phyloP scores from a whole-genome alignment of 2,888 invertebrate species.

The Drosophila tripunctata region DNA sequence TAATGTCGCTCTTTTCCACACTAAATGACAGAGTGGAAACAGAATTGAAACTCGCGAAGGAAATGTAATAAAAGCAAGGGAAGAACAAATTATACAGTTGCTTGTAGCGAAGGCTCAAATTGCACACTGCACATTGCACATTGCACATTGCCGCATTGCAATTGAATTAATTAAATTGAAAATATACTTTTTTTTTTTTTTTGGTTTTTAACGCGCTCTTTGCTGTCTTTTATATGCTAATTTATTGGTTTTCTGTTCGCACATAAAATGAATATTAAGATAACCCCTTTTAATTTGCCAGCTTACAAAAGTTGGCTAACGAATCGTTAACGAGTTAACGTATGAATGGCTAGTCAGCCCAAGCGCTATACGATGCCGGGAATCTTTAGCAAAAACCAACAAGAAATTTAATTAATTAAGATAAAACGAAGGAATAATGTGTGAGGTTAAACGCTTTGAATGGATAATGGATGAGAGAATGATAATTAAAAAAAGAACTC shows the following conservation, averaged over 20 bases:
- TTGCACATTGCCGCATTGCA: constrained; percentile 48
- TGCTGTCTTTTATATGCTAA: constrained; percentile 54
- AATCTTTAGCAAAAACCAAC: neutral
- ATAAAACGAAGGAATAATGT: neutral
- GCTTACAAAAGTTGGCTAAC: constrained; percentile 14
- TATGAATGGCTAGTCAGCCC: neutral
- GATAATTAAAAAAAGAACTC: neutral
- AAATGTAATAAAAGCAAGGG: constrained; percentile 17
- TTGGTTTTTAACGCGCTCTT: too few relatives aligned
- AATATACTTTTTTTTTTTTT: constrained; percentile 58
- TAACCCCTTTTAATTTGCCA: constrained; percentile 32
- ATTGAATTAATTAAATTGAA: constrained; percentile 73
- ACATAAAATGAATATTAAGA: constrained; percentile 55
- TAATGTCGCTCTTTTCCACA: constrained; percentile 31
- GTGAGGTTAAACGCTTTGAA: neutral
- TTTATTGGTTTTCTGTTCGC: constrained; percentile 57
- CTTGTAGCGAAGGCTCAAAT: constrained; percentile 10
- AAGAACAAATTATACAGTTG: constrained; percentile 47
- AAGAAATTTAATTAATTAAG: neutral
- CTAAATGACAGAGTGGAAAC: constrained; percentile 40
- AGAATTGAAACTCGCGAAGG: constrained; percentile 16
- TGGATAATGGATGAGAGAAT: neutral
- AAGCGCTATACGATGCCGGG: neutral
- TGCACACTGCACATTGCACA: constrained; percentile 22
- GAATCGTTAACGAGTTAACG: constrained; percentile 21